phyloP scores from a whole-genome alignment of 2,113 vertebrate species.

The Tyto alba region DNA sequence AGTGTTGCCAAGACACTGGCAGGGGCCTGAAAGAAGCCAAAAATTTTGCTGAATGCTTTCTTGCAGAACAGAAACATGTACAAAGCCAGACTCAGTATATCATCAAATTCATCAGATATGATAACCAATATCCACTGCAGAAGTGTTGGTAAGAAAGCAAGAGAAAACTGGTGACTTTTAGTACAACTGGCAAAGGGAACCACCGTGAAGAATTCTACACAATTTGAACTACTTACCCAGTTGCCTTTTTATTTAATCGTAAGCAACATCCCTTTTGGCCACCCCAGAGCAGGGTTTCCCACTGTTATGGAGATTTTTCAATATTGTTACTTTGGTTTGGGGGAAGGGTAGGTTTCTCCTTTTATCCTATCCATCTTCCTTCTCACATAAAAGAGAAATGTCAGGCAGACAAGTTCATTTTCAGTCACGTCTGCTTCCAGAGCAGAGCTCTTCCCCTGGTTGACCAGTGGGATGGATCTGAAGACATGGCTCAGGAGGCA shows the following conservation, averaged over 20 bases:
- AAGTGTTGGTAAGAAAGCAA: background rate
- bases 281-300: background rate
- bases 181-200: slow-evolving; percentile 26
- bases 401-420: background rate
- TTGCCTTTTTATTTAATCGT: slow-evolving; percentile 32
- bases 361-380: background rate
- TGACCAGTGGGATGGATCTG: background rate
- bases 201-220: slow-evolving; percentile 24
- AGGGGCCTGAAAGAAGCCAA: background rate
- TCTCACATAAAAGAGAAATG: background rate
- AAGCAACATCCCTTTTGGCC: background rate
- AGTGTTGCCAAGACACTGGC: background rate
- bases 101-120: slow-evolving; percentile 20
- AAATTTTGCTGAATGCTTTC: background rate
- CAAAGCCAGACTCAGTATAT: background rate
- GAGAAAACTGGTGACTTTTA: background rate
- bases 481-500: background rate
- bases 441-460: background rate
- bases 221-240: slow-evolving; percentile 44
- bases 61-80: background rate
- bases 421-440: background rate
- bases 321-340: background rate
- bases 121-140: slow-evolving; percentile 25
- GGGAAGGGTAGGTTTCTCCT: background rate
- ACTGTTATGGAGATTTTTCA: background rate